A percentile compares a stretch with the other conserved stretches of the same genome.
Conservation (phyloP, 2,888 invertebrate genomes). For the Argynnis bischoffii region DNA sequence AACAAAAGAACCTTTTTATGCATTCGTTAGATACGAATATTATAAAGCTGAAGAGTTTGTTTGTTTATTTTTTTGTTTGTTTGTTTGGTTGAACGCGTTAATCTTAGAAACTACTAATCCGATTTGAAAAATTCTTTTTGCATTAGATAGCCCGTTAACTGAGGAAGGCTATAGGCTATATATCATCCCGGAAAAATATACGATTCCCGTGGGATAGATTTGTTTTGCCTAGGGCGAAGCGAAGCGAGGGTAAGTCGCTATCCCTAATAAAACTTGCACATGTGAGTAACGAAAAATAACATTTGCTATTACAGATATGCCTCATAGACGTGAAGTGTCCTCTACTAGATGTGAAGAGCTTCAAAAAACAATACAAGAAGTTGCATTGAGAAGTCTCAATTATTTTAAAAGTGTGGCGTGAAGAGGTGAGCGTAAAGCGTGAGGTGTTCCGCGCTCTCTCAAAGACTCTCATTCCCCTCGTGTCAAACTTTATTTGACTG, state of each 20-base stretch:
- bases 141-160: no score
- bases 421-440: not conserved
- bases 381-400: constrained; percentile 7
- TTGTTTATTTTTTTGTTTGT: no score
- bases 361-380: constrained; percentile 18
- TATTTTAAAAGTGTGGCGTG: constrained; percentile 1
- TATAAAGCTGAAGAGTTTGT: no score
- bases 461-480: constrained; percentile 17
- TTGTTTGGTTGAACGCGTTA: no score
- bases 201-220: no score
- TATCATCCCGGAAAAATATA: no score
- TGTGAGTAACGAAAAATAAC: not conserved
- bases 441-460: constrained; percentile 13
- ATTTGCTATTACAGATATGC: not conserved
- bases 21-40: no score
- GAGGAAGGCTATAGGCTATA: no score
- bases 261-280: not conserved
- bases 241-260: no score
- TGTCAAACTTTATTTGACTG: constrained; percentile 26
- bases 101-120: no score
- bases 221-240: no score
- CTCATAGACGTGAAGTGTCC: not conserved
- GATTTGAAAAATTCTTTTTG: no score
- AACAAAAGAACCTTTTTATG: not conserved
- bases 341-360: not conserved